phyloP scores from a whole-genome alignment of 2,113 vertebrate species.

The Meles meles region DNA sequence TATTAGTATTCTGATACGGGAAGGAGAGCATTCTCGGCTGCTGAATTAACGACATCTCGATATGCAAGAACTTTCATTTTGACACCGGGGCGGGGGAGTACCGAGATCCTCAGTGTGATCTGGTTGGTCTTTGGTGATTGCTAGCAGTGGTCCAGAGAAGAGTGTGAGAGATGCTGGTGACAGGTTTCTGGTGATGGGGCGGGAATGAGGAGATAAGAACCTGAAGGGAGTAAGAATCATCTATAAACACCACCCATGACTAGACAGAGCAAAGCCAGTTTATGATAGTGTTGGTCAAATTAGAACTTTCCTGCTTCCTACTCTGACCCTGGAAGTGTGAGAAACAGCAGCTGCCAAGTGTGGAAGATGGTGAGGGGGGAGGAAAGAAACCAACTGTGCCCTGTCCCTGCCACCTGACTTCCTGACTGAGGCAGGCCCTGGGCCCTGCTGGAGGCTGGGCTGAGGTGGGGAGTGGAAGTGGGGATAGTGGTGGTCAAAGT shows the following conservation, averaged over 20 bases:
- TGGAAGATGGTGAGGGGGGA: background rate
- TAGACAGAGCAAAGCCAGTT: background rate
- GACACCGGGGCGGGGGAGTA: rapidly evolving
- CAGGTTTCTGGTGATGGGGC: background rate
- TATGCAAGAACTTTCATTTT: conserved; percentile 31
- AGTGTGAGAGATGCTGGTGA: background rate
- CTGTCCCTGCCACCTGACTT: background rate
- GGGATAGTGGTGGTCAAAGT: background rate
- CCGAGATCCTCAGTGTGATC: background rate
- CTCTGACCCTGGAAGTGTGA: background rate
- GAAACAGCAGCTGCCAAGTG: background rate
- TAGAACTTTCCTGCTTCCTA: background rate
- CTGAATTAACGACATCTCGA: conserved; percentile 20
- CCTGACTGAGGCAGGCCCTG: background rate
- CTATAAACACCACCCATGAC: background rate
- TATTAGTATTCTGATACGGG: conserved; percentile 38
- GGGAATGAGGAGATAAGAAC: background rate
- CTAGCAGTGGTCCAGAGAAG: background rate
- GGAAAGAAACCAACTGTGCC: background rate
- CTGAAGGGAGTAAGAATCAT: background rate
- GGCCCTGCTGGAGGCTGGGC: rapidly evolving
- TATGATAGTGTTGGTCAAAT: background rate
- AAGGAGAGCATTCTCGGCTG: background rate
- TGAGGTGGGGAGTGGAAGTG: background rate
- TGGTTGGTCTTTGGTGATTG: background rate